Base-by-base conservation (phyloP, 2,113 vertebrate genomes). In the Oceanites oceanicus region DNA sequence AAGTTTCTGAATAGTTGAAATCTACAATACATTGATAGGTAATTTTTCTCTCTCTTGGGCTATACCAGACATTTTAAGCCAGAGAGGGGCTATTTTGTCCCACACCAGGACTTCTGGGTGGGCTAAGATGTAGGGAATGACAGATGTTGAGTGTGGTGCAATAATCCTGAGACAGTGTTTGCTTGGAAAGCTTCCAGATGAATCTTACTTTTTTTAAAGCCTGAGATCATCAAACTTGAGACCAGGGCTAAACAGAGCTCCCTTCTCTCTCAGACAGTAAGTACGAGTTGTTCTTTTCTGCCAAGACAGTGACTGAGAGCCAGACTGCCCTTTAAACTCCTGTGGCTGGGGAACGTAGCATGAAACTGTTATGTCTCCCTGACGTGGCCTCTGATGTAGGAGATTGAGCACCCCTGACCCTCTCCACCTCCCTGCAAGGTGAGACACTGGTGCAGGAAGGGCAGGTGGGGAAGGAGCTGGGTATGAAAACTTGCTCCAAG, bases 371-470 rank as follows among this genome's bases (percentile, higher is more conserved):
- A 49, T 44, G 38, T 36, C 25, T 92, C 42, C 42, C 32, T 84
- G 72, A 6, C 0, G 4, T 14, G n/a, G 47, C 32, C 38, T 52
- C 63, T 5, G 10, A 32, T 0, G 4, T 0, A 50, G 53, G 25
- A 63, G 47, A 86, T 27, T 27, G 36, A 76, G n/a, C 7, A 27
- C 9, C 11, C 68, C 45, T 38, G 73, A 55, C 29, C n/a, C 30
- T 44, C 34, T 80, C 72, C 34, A 32, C 17, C 11, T 45, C 20
- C 42, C 32, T 67, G 55, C 29, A 23, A 62, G 38, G 45, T 74
- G 36, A 56, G 13, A 26, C 34, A 15, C 12, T 4, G 20, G 5
- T 27, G 36, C 12, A 4, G 27, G 23, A 59, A 50, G n/a, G n/a
- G 17, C 8, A 86, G 30, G 13, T 53, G 30, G 2, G 19, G 27